Evolutionary conservation across 2,888 invertebrate species (phyloP).

Genomic region (Erebia aethiops): DNA sequence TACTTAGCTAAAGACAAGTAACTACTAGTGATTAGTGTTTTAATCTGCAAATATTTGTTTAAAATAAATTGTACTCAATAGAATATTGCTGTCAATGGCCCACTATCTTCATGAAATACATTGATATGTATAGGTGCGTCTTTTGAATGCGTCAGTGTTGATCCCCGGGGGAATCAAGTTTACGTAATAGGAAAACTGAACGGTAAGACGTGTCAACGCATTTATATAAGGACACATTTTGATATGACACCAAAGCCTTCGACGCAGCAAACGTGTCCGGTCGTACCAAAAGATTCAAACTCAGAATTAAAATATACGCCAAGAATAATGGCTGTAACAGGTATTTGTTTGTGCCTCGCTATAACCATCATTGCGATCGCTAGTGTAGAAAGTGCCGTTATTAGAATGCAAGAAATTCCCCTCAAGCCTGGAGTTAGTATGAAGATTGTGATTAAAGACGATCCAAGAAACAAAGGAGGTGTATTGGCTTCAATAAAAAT

Average conservation of each 20-base stretch:
- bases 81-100: neutral
- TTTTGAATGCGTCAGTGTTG: conserved; percentile 18
- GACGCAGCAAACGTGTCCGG: conserved; percentile 21
- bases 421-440: conserved; percentile 19
- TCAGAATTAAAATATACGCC: neutral
- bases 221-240: conserved; percentile 16
- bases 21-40: no score
- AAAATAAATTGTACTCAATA: neutral
- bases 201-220: neutral
- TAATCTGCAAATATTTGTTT: no score
- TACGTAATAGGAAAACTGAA: conserved; percentile 24
- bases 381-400: conserved; percentile 19
- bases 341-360: neutral
- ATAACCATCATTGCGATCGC: neutral
- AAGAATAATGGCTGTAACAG: conserved; percentile 15
- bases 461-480: conserved; percentile 17
- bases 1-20: no score
- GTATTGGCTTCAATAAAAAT: conserved; percentile 20
- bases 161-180: conserved; percentile 19
- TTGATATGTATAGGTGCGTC: conserved; percentile 11
- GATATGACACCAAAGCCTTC: conserved; percentile 20
- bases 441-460: conserved; percentile 20
- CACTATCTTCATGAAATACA: neutral
- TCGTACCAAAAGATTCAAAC: conserved; percentile 7
- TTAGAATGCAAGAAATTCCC: conserved; percentile 20